Conservation (phyloP, 2,797 vertebrate genomes). For the Serranus cabrilla region DNA sequence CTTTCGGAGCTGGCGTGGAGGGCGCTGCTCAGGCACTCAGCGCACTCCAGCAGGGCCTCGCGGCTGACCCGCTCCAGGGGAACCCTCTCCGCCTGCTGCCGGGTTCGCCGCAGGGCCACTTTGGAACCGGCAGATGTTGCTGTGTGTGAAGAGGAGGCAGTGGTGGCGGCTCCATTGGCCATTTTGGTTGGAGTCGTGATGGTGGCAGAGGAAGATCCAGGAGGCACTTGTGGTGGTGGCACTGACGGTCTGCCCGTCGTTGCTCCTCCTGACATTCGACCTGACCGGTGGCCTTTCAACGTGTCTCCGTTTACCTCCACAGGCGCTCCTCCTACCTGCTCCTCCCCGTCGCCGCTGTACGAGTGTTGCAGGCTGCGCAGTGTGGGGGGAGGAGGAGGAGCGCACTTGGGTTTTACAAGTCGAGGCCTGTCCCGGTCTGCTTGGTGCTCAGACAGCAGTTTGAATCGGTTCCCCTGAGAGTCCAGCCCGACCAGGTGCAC, state of each 20-base stretch:
- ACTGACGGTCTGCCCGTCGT: slow-evolving; percentile 88
- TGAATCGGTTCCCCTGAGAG: slow-evolving; percentile 99
- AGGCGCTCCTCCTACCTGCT: slow-evolving; percentile 78
- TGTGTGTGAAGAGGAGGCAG: slow-evolving; percentile 58
- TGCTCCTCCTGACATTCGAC: slow-evolving; percentile 87
- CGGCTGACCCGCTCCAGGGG: slow-evolving; percentile 94
- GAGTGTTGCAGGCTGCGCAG: slow-evolving; percentile 90
- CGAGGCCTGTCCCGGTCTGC: slow-evolving; percentile 94
- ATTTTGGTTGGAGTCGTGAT: slow-evolving; percentile 89
- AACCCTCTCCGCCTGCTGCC: slow-evolving; percentile 91
- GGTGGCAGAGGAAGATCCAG: slow-evolving; percentile 80
- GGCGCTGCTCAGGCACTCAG: slow-evolving; percentile 91
- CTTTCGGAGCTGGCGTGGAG: slow-evolving; percentile 87
- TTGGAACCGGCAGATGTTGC: slow-evolving; percentile 84
- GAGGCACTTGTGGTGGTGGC: slow-evolving; percentile 91
- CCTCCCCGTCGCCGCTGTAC: slow-evolving; percentile 83
- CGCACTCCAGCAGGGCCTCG: slow-evolving; percentile 95
- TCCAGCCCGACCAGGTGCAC: slow-evolving; percentile 96
- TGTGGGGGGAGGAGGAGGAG: slow-evolving; percentile 95
- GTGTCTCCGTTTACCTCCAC: slow-evolving; percentile 88
- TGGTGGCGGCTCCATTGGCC: slow-evolving; percentile 89
- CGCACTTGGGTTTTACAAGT: slow-evolving; percentile 97
- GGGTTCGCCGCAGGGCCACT: slow-evolving; percentile 92
- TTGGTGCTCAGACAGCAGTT: slow-evolving; percentile 96
- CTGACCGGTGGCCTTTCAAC: slow-evolving; percentile 86